Conservation (phyloP, 1,140 invertebrate genomes). For the Homalodisca vitripennis region DNA sequence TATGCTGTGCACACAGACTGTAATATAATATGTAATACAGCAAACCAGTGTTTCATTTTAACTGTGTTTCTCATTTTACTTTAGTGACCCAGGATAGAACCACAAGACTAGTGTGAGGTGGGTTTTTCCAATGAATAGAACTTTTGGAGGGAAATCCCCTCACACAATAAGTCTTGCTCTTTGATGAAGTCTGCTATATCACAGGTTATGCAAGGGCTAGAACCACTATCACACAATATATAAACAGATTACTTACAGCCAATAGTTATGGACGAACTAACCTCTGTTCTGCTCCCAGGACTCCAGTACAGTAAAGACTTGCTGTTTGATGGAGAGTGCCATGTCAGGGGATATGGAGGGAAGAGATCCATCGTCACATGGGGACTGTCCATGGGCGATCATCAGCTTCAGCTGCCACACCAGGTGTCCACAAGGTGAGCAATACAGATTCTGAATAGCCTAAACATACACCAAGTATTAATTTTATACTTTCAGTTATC, state of each 20-base stretch:
- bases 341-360: constrained; percentile 51
- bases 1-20: too few relatives aligned
- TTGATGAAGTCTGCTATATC: constrained; percentile 57
- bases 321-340: constrained; percentile 58
- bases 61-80: too few relatives aligned
- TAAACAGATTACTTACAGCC: too few relatives aligned
- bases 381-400: constrained; percentile 47
- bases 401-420: constrained; percentile 68
- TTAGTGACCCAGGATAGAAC: too few relatives aligned
- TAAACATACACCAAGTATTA: constrained; percentile 40
- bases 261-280: too few relatives aligned
- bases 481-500: background rate
- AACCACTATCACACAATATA: constrained; percentile 37
- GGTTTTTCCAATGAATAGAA: too few relatives aligned
- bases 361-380: constrained; percentile 40
- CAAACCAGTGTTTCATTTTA: too few relatives aligned
- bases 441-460: constrained; percentile 51
- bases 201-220: constrained; percentile 48
- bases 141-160: too few relatives aligned
- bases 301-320: constrained; percentile 54
- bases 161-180: constrained; percentile 56
- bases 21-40: too few relatives aligned
- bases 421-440: constrained; percentile 52
- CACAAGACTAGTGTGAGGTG: too few relatives aligned
- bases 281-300: constrained; percentile 52